Evolutionary conservation across 2,113 vertebrate genomes (phyloP).

Genomic region (Anoura caudifer): DNA sequence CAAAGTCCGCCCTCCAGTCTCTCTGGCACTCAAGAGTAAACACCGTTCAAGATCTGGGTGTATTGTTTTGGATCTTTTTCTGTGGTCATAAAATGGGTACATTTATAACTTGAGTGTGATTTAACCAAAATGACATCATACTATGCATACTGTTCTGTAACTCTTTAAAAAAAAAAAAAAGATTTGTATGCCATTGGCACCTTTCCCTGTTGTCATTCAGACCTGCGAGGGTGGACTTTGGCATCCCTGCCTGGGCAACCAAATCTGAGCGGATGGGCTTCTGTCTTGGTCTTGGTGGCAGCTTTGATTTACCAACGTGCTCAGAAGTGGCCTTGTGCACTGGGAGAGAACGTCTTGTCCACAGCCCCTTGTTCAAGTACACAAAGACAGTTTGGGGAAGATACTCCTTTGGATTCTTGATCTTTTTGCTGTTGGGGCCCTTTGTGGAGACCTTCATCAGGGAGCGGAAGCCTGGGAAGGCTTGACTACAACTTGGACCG

Average conservation of each 20-base stretch:
- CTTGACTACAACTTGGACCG: neutral
- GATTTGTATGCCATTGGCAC: neutral
- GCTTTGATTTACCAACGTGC: neutral
- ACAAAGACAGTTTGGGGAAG: neutral
- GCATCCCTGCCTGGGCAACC: neutral
- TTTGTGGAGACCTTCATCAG: neutral
- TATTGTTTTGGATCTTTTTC: neutral
- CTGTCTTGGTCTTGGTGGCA: neutral
- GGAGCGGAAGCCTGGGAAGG: neutral
- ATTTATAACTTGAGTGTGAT: neutral
- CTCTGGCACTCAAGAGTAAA: neutral
- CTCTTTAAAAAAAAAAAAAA: neutral
- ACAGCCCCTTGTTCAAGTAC: neutral
- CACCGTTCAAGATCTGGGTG: neutral
- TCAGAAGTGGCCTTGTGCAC: neutral
- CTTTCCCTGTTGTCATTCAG: neutral
- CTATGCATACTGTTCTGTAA: neutral
- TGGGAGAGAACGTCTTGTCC: neutral
- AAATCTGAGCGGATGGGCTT: neutral
- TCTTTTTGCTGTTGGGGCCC: neutral
- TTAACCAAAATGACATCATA: neutral
- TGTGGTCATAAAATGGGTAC: neutral
- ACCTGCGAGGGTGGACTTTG: neutral
- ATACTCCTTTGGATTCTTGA: neutral
- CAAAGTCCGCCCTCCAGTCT: neutral